A percentile compares a stretch with the other conserved stretches of the same genome.
Evolutionary conservation across 2,888 invertebrate genomes (phyloP).

Genomic region (Lymantria dispar): DNA sequence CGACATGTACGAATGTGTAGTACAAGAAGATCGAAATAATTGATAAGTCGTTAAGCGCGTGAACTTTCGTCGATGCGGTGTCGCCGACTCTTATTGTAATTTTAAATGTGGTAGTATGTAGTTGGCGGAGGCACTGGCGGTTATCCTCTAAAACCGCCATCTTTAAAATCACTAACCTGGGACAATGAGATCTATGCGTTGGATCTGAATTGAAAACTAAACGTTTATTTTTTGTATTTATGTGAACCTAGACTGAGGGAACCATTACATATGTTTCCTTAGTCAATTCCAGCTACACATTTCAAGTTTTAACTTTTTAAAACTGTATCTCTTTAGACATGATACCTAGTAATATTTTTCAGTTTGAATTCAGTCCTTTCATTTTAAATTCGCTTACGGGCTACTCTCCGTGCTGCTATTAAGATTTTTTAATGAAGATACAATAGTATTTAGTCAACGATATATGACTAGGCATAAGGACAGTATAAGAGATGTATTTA

Average conservation of each 20-base stretch:
- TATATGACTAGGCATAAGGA: no score
- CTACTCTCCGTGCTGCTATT: no score
- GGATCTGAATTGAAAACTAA: conserved; percentile 21
- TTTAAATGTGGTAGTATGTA: conserved; percentile 68
- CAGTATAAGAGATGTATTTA: neutral
- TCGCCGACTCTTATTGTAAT: conserved; percentile 72
- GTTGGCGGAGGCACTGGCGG: conserved; percentile 34
- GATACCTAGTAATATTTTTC: no score
- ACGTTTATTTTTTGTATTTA: conserved; percentile 9
- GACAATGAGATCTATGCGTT: conserved; percentile 17
- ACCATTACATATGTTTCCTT: no score
- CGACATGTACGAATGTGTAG: conserved; percentile 13
- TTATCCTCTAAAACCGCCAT: conserved; percentile 36
- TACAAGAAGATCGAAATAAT: conserved; percentile 58
- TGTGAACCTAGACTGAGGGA: neutral
- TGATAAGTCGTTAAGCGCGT: conserved; percentile 63
- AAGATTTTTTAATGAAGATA: no score
- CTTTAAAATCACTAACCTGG: conserved; percentile 33
- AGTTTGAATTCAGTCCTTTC: no score
- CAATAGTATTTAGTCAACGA: no score
- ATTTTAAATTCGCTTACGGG: no score
- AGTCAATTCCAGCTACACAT: no score
- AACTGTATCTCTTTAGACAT: no score
- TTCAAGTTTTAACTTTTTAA: no score
- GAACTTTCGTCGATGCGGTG: conserved; percentile 66